These are phyloP conservation scores for Proisotoma minuta DNA, from an alignment of 2,888 invertebrate species.

Conservation along the genomic window DNA sequence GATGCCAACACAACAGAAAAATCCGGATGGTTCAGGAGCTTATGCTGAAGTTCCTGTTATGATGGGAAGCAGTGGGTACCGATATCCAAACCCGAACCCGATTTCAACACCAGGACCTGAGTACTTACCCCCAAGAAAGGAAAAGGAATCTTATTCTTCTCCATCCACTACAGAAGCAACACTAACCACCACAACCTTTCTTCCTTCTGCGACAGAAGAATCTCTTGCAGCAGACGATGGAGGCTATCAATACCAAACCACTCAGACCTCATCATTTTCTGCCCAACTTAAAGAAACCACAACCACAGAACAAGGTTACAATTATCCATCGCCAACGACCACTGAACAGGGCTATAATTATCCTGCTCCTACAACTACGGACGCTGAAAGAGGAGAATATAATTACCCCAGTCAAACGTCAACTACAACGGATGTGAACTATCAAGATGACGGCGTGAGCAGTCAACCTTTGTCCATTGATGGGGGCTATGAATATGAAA, in stretches of 20 bases:
- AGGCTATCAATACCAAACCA: slow-evolving; percentile 7
- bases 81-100: slow-evolving; percentile 24
- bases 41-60: slow-evolving; percentile 42
- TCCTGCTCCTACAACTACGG: slow-evolving; percentile 11
- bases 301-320: slow-evolving; percentile 9
- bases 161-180: slow-evolving; percentile 14
- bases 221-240: neutral
- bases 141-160: slow-evolving; percentile 11
- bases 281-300: neutral
- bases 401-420: neutral
- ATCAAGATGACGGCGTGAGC: neutral
- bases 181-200: slow-evolving; percentile 7
- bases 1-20: slow-evolving; percentile 38
- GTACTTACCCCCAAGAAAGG: slow-evolving; percentile 22
- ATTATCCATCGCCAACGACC: slow-evolving; percentile 19
- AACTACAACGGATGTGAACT: neutral
- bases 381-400: neutral
- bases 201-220: slow-evolving; percentile 5
- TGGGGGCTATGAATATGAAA: neutral
- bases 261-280: slow-evolving; percentile 5
- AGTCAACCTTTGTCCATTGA: neutral
- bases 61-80: slow-evolving; percentile 16
- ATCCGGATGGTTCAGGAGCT: slow-evolving; percentile 40
- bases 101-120: slow-evolving; percentile 12
- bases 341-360: slow-evolving; percentile 7